Base-by-base conservation (phyloP, 2,797 vertebrate genomes). In the Melanotaenia boesemani region DNA sequence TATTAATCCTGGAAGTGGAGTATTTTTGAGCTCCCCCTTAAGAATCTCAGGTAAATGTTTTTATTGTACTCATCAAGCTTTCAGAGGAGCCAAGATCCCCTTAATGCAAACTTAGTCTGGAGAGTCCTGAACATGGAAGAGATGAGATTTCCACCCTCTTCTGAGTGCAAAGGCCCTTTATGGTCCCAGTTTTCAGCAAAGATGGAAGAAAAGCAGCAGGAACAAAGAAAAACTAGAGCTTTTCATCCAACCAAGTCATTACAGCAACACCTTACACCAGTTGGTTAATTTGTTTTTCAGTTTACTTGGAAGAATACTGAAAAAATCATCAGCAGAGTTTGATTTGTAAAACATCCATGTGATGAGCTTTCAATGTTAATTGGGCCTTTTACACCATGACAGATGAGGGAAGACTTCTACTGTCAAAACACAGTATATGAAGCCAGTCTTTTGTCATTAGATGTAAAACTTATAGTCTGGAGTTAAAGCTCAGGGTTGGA, bases 381-480 rank as follows among this genome's bases (percentile, higher is more conserved):
- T 30, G 28, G 28, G 5, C 28, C 28, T 54, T 54, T 26, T 3
- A 39, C 37, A 39, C 37, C 37, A 39, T 22, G 18, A 75, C 30
- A 67, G 67, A 76, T 57, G 11, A 76, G 55, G 26, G 26, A 74
- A 66, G 54, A 58, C 22, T 11, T 58, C 28, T 30, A 30, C 54
- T 67, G 41, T 30, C n/a, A 20, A 30, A 32, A 63, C 52, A 63
- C 5, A 32, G 59, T 44, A 57, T 58, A 76, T 66, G 44, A 78
- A 39, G 59, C 74, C 56, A 78, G 62, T 52, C 67, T 72, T 83
- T 72, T 67, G 74, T 79, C 44, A 69, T 56, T 64, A 77, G 59
- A 20, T 77, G 72, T 77, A 37, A 22, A 75, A 66, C 48, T 63
- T 52, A 63, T 30, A 41, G 50, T 72, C 55, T 84, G n/a, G 61